A percentile compares a stretch with the other conserved stretches of the same genome.
Evolutionary conservation across 2,113 vertebrate species (phyloP).

Genomic region (Cathartes aura): DNA sequence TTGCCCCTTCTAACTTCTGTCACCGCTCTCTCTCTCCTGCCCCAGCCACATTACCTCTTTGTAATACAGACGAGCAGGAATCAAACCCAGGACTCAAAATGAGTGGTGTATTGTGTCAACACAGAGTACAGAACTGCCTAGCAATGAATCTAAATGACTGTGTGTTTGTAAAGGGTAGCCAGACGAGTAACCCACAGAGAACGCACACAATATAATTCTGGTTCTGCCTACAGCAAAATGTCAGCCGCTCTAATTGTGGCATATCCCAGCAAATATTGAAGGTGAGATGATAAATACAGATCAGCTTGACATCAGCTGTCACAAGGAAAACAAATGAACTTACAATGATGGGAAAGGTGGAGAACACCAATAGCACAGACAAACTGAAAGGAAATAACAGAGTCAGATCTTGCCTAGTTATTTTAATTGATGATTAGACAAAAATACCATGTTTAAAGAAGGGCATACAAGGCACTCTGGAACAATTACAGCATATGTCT

Average conservation of each 20-base stretch:
- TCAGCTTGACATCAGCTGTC: slow-evolving; percentile 40
- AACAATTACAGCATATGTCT: neutral
- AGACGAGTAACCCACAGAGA: neutral
- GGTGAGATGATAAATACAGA: slow-evolving; percentile 46
- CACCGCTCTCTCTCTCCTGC: rapidly evolving
- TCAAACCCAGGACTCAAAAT: neutral
- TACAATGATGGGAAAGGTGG: neutral
- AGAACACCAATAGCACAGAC: neutral
- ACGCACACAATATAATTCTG: neutral
- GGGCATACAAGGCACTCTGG: neutral
- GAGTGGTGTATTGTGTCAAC: neutral
- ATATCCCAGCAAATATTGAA: slow-evolving; percentile 55
- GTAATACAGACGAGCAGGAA: neutral
- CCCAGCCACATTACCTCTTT: neutral
- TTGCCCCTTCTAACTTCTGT: neutral
- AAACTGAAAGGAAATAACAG: neutral
- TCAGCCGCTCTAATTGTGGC: slow-evolving; percentile 53
- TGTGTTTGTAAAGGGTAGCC: neutral
- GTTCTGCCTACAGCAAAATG: slow-evolving; percentile 54
- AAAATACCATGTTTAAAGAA: neutral
- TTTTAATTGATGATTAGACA: neutral
- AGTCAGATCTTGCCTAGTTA: neutral
- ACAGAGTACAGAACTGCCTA: neutral
- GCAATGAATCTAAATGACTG: neutral
- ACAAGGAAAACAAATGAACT: slow-evolving; percentile 38